Evolutionary conservation across 2,797 vertebrate species (phyloP).

Genomic region (Xenentodon cancila): DNA sequence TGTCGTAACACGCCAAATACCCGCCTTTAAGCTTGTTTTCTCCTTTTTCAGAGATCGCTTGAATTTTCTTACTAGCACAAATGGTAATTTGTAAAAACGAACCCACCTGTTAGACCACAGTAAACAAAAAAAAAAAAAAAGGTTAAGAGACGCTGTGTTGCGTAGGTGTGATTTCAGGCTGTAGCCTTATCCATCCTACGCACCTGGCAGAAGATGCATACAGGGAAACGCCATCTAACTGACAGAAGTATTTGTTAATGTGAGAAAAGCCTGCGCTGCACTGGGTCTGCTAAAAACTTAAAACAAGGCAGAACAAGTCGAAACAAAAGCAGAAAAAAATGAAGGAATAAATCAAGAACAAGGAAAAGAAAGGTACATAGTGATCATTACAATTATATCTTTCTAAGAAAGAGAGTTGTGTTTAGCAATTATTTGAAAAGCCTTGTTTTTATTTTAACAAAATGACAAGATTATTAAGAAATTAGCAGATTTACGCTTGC

Average conservation of each 20-base stretch:
- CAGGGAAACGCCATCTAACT: slow-evolving; percentile 56
- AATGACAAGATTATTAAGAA: background rate
- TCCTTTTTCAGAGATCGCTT: too few relatives aligned
- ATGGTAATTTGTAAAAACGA: too few relatives aligned
- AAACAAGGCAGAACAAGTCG: background rate
- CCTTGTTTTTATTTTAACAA: background rate
- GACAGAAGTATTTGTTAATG: slow-evolving; percentile 62
- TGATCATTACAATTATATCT: too few relatives aligned
- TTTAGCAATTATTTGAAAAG: too few relatives aligned
- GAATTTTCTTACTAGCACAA: too few relatives aligned
- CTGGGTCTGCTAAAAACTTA: slow-evolving; percentile 34
- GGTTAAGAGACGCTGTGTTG: background rate
- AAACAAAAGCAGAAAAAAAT: slow-evolving; percentile 13
- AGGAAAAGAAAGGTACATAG: background rate
- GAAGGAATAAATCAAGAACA: slow-evolving; percentile 7
- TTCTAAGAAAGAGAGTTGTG: too few relatives aligned
- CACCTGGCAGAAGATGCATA: background rate
- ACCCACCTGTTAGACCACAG: background rate
- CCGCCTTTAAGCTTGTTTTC: too few relatives aligned
- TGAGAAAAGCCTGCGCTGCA: slow-evolving; percentile 36
- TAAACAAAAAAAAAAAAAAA: background rate
- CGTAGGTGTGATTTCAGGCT: too few relatives aligned
- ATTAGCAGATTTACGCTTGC: slow-evolving; percentile 9
- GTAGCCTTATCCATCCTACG: background rate
- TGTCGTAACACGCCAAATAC: too few relatives aligned